Conservation (phyloP, 1,140 invertebrate genomes). For the Portunus trituberculatus region DNA sequence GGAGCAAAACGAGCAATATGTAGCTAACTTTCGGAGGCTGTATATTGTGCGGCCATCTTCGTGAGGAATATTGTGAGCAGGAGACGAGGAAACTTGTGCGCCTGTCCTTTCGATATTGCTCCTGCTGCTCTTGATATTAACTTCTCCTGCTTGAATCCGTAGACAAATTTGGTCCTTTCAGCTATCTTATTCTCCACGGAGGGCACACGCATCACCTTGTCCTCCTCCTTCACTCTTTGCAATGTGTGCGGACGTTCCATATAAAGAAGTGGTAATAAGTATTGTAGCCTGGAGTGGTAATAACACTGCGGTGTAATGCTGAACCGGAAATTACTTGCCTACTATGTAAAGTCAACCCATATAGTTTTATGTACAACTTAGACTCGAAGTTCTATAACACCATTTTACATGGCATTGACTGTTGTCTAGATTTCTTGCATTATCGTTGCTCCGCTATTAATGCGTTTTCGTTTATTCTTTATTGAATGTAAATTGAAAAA, state of each 20-base stretch:
- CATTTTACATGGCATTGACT: background rate
- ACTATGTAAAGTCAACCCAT: background rate
- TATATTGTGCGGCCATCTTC: slow-evolving; percentile 51
- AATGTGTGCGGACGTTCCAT: too few relatives aligned
- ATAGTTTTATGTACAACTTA: background rate
- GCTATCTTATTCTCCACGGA: background rate
- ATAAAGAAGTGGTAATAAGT: background rate
- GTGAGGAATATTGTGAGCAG: slow-evolving; percentile 52
- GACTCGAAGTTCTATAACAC: background rate
- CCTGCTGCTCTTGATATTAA: slow-evolving; percentile 27
- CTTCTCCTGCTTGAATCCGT: slow-evolving; percentile 33
- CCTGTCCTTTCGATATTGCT: slow-evolving; percentile 33
- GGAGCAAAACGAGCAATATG: slow-evolving; percentile 43
- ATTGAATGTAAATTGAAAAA: background rate
- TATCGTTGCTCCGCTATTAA: background rate
- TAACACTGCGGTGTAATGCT: background rate
- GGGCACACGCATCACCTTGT: background rate
- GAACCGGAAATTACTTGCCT: background rate
- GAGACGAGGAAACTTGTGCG: slow-evolving; percentile 50
- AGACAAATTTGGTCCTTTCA: slow-evolving; percentile 37
- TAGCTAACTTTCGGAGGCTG: background rate
- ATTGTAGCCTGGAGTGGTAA: background rate
- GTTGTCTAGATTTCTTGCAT: background rate
- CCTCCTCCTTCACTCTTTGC: too few relatives aligned
- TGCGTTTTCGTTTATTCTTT: background rate